Evolutionary conservation across 2,113 vertebrate species (phyloP).

Genomic region (Edolisoma coerulescens): DNA sequence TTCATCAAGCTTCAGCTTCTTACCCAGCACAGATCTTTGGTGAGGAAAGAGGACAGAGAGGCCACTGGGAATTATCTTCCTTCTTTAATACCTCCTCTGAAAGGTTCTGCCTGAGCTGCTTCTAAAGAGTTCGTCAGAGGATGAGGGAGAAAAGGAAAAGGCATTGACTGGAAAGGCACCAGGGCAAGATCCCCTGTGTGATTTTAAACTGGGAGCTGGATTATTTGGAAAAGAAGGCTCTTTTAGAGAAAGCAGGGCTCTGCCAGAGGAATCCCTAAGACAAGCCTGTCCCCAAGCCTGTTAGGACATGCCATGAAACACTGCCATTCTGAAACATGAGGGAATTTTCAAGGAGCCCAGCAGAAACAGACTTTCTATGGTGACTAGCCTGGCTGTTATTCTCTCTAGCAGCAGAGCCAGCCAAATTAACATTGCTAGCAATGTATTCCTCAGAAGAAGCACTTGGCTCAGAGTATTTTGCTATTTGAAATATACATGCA

Average conservation of each 20-base stretch:
- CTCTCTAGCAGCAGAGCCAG: background rate
- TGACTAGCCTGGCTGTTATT: background rate
- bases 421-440: background rate
- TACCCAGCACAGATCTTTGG: background rate
- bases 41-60: background rate
- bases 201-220: background rate
- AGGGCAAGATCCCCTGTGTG: rapidly evolving
- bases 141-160: background rate
- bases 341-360: background rate
- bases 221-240: background rate
- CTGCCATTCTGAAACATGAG: background rate
- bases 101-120: background rate
- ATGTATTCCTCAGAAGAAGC: background rate
- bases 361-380: background rate
- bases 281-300: background rate
- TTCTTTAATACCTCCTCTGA: background rate
- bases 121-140: background rate
- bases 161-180: background rate
- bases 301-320: background rate
- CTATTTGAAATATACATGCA: background rate
- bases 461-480: background rate
- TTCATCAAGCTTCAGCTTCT: background rate
- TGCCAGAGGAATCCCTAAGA: background rate
- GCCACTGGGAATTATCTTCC: background rate
- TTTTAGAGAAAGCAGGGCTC: background rate